Percentiles rank a stretch among this genome's conserved stretches.
Conservation (phyloP, 1,140 invertebrate species). For the Odontomachus brunneus region DNA sequence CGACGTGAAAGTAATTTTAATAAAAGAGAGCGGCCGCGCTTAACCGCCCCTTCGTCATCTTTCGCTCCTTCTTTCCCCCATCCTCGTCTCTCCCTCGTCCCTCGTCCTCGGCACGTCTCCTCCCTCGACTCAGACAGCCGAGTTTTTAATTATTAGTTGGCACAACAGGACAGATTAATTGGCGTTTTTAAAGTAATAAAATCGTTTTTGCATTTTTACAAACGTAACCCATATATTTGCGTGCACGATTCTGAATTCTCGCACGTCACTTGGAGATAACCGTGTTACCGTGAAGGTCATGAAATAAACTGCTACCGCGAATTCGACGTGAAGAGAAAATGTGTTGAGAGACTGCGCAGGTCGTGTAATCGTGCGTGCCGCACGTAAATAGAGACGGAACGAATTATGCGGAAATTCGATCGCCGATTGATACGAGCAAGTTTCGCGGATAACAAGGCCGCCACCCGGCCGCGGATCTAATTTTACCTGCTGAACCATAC, state of each 20-base stretch:
- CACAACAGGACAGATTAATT: slow-evolving; percentile 6
- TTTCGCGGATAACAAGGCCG: slow-evolving; percentile 26
- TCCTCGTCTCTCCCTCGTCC: too few relatives aligned
- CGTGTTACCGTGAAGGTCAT: too few relatives aligned
- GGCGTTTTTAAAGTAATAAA: neutral
- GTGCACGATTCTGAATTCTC: too few relatives aligned
- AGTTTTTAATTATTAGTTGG: slow-evolving; percentile 19
- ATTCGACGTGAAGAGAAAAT: too few relatives aligned
- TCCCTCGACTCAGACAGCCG: neutral
- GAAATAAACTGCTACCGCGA: too few relatives aligned
- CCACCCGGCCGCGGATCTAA: slow-evolving; percentile 29
- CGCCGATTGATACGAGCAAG: slow-evolving; percentile 24
- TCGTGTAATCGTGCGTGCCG: too few relatives aligned
- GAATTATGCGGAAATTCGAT: slow-evolving; percentile 34
- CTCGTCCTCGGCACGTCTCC: too few relatives aligned
- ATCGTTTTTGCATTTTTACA: neutral
- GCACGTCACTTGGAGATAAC: too few relatives aligned
- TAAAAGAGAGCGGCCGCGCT: neutral
- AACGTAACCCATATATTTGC: too few relatives aligned
- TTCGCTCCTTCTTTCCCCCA: neutral
- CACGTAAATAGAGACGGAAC: too few relatives aligned
- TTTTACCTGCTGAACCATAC: slow-evolving; percentile 54
- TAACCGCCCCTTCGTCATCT: neutral
- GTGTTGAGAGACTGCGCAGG: too few relatives aligned
- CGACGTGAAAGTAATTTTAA: slow-evolving; percentile 28